Base-by-base conservation (phyloP, 2,113 vertebrate genomes). In the Ivindomyrus marchei region DNA sequence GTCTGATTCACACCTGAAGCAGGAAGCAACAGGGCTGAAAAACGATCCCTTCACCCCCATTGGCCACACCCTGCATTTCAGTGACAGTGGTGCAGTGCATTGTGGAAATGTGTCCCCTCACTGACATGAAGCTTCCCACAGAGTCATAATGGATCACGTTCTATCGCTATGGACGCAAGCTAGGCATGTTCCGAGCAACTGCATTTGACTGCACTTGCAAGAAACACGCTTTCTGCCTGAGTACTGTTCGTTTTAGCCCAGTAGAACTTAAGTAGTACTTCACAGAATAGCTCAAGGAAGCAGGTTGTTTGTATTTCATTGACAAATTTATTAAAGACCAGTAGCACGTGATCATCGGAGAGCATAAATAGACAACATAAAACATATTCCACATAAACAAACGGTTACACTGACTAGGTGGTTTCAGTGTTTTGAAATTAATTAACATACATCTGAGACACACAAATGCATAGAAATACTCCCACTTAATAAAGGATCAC, bases 341-440 rank as follows among this genome's bases (percentile, higher is more conserved):
- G 94, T 95, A 94, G 94, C 93, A 95, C 95, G 96, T 92, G 93
- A 95, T 96, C 94, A 96, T 95, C 94, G 95, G 94, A 96, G 94
- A 96, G 97, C 98, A 97, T 98, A 98, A 98, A 98, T 97, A 97
- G 95, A 97, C 96, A 97, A 97, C 96, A 97, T 95, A 95, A 96
- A 96, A 95, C 95, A 94, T 95, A 94, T 92, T 95, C 92, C 95
- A 97, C 95, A 94, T 93, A 94, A 96, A 95, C 94, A 95, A 96
- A 96, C 94, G 94, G 92, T 90, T 94, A 95, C 92, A 94, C 90
- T 90, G 88, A 74, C 83, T 15, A 66, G 47, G 87, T 89, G 87
- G 89, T 90, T 93, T 88, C 74, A 89, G 92, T 92, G 91, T 92
- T 94, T 93, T 90, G 89, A 94, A 94, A 93, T 17, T 89, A 93